Evolutionary conservation across 2,113 vertebrate species (phyloP).

Genomic region (Diglossa brunneiventris): DNA sequence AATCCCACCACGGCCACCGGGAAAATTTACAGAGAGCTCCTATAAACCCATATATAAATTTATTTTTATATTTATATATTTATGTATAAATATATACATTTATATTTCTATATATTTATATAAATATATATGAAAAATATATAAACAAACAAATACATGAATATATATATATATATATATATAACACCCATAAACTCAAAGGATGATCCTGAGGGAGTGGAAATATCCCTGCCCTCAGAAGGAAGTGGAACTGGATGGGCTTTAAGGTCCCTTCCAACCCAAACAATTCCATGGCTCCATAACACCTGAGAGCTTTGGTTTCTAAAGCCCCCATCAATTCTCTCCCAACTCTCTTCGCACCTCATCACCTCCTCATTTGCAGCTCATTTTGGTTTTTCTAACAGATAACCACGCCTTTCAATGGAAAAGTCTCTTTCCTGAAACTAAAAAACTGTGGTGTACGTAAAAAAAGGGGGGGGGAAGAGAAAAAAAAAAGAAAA

Average conservation of each 20-base stretch:
- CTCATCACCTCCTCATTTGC: background rate
- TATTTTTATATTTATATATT: no score
- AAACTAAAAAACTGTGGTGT: background rate
- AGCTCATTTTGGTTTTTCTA: background rate
- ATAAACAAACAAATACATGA: no score
- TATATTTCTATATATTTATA: no score
- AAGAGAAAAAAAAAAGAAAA: fast-evolving
- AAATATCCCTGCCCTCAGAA: background rate
- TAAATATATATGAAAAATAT: no score
- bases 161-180: no score
- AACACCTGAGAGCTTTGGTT: background rate
- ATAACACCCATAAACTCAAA: background rate
- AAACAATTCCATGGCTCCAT: fast-evolving
- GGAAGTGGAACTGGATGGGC: background rate
- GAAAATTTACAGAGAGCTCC: background rate
- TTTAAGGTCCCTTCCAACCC: background rate
- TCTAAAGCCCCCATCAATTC: background rate
- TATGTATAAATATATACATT: no score
- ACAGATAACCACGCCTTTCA: fast-evolving
- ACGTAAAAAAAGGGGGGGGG: background rate
- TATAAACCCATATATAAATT: background rate
- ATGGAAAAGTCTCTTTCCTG: background rate
- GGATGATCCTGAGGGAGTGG: background rate
- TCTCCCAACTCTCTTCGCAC: background rate
- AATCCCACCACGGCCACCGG: background rate